phyloP scores from a whole-genome alignment of 1,140 invertebrate species.

The Drosophila triauraria region DNA sequence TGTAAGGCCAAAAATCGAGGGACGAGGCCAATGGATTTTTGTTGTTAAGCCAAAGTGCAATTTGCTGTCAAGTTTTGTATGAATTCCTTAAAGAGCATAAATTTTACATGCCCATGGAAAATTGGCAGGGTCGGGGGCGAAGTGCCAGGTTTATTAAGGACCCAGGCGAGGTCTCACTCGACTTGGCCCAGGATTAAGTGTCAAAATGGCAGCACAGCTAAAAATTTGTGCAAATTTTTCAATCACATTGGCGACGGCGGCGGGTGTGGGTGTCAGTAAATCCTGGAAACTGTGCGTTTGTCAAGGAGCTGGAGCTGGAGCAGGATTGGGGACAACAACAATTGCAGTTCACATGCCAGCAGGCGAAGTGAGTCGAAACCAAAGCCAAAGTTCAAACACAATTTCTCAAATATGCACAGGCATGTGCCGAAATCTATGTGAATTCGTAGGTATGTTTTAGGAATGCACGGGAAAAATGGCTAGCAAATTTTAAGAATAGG shows the following conservation, averaged over 20 bases:
- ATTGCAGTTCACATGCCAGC: slow-evolving; percentile 59
- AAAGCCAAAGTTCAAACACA: slow-evolving; percentile 82
- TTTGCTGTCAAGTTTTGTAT: slow-evolving; percentile 76
- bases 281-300: slow-evolving; percentile 54
- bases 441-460: slow-evolving; percentile 5
- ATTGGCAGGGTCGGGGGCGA: background rate
- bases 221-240: slow-evolving; percentile 75
- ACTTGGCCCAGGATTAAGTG: slow-evolving; percentile 23
- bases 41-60: slow-evolving; percentile 68
- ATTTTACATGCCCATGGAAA: slow-evolving; percentile 51
- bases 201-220: slow-evolving; percentile 47
- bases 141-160: slow-evolving; percentile 64
- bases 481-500: background rate
- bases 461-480: slow-evolving; percentile 7
- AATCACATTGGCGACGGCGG: slow-evolving; percentile 41
- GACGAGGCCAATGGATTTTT: slow-evolving; percentile 41
- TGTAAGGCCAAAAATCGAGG: slow-evolving; percentile 13
- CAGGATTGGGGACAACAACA: slow-evolving; percentile 17
- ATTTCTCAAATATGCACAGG: slow-evolving; percentile 74
- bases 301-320: slow-evolving; percentile 34
- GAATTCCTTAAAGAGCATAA: slow-evolving; percentile 71
- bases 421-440: slow-evolving; percentile 48
- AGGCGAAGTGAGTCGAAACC: slow-evolving; percentile 62
- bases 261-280: slow-evolving; percentile 45
- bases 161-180: slow-evolving; percentile 34